These are phyloP conservation scores for Pachyuromys duprasi DNA, from an alignment of 2,797 vertebrate species.

Conservation along the genomic window DNA sequence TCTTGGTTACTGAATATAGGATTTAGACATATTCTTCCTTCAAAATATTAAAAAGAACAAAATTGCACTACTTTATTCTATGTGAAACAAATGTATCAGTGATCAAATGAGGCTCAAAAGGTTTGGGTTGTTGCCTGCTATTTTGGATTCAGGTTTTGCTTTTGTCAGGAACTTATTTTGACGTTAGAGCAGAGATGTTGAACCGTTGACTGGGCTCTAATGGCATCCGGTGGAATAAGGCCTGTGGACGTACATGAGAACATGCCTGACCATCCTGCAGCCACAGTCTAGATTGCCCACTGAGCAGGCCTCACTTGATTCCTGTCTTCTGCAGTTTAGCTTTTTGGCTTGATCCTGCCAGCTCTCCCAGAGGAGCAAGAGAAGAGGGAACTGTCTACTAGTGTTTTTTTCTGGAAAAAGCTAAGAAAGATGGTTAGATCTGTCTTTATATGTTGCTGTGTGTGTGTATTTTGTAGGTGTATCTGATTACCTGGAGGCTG, in stretches of 20 bases:
- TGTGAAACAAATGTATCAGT: neutral
- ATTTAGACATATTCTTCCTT: slow-evolving; percentile 20
- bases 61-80: neutral
- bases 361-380: neutral
- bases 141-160: neutral
- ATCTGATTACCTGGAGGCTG: neutral
- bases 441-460: neutral
- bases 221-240: neutral
- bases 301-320: neutral
- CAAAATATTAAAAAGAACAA: slow-evolving; percentile 27
- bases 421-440: neutral
- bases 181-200: neutral
- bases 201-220: neutral
- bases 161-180: slow-evolving; percentile 42
- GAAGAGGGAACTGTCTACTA: neutral
- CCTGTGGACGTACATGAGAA: neutral
- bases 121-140: slow-evolving; percentile 2
- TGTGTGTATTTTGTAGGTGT: neutral
- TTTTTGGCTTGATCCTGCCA: slow-evolving; percentile 1
- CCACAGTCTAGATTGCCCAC: neutral
- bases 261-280: neutral
- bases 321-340: neutral
- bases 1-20: neutral
- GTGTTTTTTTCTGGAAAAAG: neutral
- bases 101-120: neutral